Conservation (phyloP, 2,113 vertebrate species). For the Neotoma lepida region DNA sequence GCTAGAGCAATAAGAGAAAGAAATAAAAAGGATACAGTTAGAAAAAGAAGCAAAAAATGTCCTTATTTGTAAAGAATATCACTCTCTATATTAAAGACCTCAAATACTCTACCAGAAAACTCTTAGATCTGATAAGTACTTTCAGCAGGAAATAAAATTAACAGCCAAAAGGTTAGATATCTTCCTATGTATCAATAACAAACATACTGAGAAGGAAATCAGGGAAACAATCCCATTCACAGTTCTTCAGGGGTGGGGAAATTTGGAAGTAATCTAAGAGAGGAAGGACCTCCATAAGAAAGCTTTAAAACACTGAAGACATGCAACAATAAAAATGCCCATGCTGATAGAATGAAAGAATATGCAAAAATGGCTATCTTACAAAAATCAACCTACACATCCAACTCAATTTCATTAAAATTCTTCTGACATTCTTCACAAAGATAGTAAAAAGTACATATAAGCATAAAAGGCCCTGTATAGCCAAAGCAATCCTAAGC, state of each 20-base stretch:
- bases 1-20: neutral
- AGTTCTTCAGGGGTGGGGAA: neutral
- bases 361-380: neutral
- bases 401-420: neutral
- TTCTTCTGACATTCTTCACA: neutral
- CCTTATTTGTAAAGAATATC: neutral
- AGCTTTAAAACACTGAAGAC: neutral
- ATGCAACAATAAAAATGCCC: neutral
- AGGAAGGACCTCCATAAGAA: neutral
- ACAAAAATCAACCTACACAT: neutral
- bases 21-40: neutral
- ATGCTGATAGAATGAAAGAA: neutral
- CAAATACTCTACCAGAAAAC: neutral
- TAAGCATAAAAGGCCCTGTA: neutral
- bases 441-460: neutral
- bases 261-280: neutral
- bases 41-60: neutral
- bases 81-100: neutral
- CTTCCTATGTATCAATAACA: neutral
- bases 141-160: neutral
- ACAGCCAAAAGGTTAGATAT: neutral
- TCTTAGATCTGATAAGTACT: neutral
- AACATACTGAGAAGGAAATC: neutral
- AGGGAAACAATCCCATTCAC: neutral
- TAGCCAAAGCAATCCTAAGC: neutral